Evolutionary conservation across 2,797 vertebrate genomes (phyloP), one percentile per base, ranked within the genome.

Genomic region (Liparis tanakae): DNA sequence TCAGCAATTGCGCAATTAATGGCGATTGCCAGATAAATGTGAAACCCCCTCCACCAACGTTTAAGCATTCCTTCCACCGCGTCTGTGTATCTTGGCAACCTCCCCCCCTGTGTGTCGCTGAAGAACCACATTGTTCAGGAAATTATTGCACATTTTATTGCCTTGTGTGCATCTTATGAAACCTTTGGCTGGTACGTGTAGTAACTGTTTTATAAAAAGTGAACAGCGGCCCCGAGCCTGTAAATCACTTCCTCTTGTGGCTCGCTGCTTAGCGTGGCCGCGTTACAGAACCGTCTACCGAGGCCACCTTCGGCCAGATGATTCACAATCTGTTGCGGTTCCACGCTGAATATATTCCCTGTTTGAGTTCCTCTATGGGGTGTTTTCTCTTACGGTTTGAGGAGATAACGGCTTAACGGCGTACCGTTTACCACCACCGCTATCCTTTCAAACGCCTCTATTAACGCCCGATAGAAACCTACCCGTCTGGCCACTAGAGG

Each of bases 261-360:
- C 59, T 61, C 10, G 17, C 9, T 10, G 59, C 22, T 61, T 61
- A 61, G 44, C 66, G 44, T 48, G 53, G 22, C 22, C 64, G 18
- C 43, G 57, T 72, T 77, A 77, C 46, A 76, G 53, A 66, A 70
- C 17, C 14, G 53, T 70, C 63, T 64, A 48, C 41, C n/a, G 62
- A 76, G 69, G 60, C 30, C 43, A 54, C 34, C 10, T 9, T 54
- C 54, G 34, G 63, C 72, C 39, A 67, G 72, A 56, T 17, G 43
- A 74, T 64, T 22, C 17, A 3, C n/a, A 36, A 44, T 76, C 13
- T 57, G 55, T 64, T 71, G 37, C 57, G 63, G 58, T 79, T 61
- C 37, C 18, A 37, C 34, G 10, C 71, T 60, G 43, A 44, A 73
- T 68, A 82, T 58, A 59, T 50, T 68, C 18, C 55, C 13, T 58